Conservation (phyloP, 2,797 vertebrate species). For the Syndactyla subalaris region DNA sequence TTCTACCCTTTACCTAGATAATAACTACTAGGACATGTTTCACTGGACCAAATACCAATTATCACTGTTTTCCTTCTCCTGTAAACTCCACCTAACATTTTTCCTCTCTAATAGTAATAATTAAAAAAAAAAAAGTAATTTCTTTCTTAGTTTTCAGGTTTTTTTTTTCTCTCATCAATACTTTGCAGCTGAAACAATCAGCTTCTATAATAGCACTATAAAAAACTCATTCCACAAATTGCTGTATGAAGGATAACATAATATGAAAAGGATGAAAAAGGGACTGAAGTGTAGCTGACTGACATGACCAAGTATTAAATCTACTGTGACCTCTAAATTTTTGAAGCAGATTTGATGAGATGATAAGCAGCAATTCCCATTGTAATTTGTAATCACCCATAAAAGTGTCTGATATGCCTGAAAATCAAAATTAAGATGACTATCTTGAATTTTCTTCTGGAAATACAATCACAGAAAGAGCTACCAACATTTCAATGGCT, state of each 20-base stretch:
- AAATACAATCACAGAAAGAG: background rate
- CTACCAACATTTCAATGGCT: background rate
- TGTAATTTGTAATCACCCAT: background rate
- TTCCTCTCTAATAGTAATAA: background rate
- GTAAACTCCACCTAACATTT: background rate
- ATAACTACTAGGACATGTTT: background rate
- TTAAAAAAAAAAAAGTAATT: background rate
- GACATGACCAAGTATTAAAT: background rate
- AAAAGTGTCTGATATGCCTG: background rate
- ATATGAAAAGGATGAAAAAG: background rate
- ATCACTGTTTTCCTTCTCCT: background rate
- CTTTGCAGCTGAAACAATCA: background rate
- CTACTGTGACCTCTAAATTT: background rate
- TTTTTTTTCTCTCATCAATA: background rate
- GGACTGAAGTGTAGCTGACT: background rate
- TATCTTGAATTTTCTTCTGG: background rate
- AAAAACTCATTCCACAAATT: background rate
- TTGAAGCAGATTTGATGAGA: background rate
- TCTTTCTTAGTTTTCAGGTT: background rate
- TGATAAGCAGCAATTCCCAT: background rate
- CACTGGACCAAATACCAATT: background rate
- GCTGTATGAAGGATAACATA: background rate
- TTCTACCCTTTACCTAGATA: background rate
- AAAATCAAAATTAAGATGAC: background rate
- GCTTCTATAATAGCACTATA: background rate